phyloP scores from a whole-genome alignment of 92 coral and sea anemone genomes.

The Isaurus tuberculatus region DNA sequence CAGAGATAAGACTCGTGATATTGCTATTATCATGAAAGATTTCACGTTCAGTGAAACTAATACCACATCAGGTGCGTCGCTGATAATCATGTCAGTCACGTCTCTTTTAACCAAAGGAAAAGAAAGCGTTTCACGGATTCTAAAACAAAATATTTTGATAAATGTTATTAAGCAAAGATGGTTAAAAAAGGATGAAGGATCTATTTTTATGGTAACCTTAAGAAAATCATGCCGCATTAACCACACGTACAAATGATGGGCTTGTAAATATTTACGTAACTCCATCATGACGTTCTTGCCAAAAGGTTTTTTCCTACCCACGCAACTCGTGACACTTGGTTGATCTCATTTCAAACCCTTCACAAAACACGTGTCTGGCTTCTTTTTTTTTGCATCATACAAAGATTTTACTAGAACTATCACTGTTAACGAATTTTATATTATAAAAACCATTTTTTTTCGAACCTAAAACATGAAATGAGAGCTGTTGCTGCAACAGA shows the following conservation, averaged over 20 bases:
- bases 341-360: neutral
- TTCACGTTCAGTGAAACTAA: no score
- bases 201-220: neutral
- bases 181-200: neutral
- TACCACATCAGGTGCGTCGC: no score
- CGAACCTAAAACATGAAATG: neutral
- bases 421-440: neutral
- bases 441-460: neutral
- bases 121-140: no score
- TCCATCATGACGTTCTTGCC: neutral
- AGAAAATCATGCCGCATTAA: neutral
- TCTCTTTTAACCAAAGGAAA: no score
- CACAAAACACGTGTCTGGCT: neutral
- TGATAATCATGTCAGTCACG: no score
- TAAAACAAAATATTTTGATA: neutral
- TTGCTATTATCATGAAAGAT: no score
- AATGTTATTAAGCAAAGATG: no score
- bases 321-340: constrained; percentile 2
- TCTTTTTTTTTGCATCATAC: neutral
- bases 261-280: neutral
- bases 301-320: neutral
- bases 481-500: neutral
- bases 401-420: neutral
- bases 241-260: neutral
- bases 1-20: no score